Evolutionary conservation across 1,140 invertebrate genomes (phyloP).

Genomic region (Bilobella aurantiaca): DNA sequence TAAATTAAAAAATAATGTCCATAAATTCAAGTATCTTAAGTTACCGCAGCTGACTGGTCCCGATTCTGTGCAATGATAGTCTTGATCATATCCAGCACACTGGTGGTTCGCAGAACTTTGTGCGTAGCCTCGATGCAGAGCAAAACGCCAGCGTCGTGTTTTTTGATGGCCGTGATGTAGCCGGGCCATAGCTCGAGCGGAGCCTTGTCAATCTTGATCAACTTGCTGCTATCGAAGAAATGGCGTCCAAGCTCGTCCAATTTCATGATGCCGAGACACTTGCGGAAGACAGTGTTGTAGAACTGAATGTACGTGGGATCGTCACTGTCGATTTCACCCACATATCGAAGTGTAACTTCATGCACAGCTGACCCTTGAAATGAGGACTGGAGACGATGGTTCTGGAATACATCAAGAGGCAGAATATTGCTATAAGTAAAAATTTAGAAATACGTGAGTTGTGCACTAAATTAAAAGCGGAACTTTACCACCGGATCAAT

Average conservation of each 20-base stretch:
- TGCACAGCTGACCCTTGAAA: neutral
- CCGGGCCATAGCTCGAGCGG: constrained; percentile 63
- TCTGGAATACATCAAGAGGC: neutral
- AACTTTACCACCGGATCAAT: constrained; percentile 1
- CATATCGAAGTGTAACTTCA: constrained; percentile 18
- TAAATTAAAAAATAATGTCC: neutral
- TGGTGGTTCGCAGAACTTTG: constrained; percentile 58
- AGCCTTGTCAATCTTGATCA: constrained; percentile 40
- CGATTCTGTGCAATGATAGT: neutral
- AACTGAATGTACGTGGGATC: constrained; percentile 26
- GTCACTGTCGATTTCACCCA: neutral
- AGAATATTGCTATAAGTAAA: neutral
- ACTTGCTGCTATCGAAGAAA: constrained; percentile 56
- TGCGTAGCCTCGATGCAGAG: constrained; percentile 46
- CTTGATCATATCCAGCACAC: constrained; percentile 43
- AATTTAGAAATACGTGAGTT: neutral
- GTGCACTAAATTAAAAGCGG: neutral
- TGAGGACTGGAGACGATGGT: too few relatives aligned
- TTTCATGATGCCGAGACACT: constrained; percentile 32
- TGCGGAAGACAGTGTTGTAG: constrained; percentile 29
- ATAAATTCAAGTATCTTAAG: neutral
- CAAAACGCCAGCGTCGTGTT: constrained; percentile 59
- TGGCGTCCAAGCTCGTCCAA: constrained; percentile 52
- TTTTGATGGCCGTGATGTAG: constrained; percentile 61
- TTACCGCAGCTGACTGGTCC: neutral